These are phyloP conservation scores for Eleutherodactylus coqui DNA, from an alignment of 2,797 vertebrate species.

Conservation along the genomic window DNA sequence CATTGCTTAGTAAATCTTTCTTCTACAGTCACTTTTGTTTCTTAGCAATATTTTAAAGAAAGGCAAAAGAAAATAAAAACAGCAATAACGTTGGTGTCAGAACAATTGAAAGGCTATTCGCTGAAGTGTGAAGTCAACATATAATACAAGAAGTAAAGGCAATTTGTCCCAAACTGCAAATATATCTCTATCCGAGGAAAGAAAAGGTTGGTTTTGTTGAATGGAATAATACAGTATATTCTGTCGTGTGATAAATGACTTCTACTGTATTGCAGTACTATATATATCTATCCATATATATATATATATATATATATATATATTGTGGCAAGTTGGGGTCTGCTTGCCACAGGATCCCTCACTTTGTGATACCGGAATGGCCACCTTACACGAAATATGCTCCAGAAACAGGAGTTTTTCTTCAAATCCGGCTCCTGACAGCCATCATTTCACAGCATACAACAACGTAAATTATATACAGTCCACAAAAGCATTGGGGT, in stretches of 20 bases:
- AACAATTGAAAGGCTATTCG: slow-evolving; percentile 35
- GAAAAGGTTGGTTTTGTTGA: neutral
- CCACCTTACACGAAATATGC: too few relatives aligned
- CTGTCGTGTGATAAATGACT: neutral
- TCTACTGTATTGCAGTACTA: neutral
- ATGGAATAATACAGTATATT: neutral
- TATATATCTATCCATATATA: neutral
- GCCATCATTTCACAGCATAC: too few relatives aligned
- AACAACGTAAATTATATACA: too few relatives aligned
- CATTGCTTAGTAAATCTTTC: slow-evolving; percentile 2
- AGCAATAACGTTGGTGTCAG: slow-evolving; percentile 33
- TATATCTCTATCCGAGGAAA: slow-evolving; percentile 9
- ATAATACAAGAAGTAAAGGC: slow-evolving; percentile 37
- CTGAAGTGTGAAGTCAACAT: slow-evolving; percentile 43
- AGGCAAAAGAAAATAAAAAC: neutral
- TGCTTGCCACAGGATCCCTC: too few relatives aligned
- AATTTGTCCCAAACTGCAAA: slow-evolving; percentile 34
- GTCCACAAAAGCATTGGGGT: too few relatives aligned
- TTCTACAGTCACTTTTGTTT: neutral
- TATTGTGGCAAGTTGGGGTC: too few relatives aligned
- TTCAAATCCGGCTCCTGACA: too few relatives aligned
- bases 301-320: too few relatives aligned
- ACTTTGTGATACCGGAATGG: too few relatives aligned
- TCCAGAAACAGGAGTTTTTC: too few relatives aligned
- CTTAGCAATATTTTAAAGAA: slow-evolving; percentile 1